These are phyloP conservation scores for Oreamnos americanus DNA, from an alignment of 2,113 vertebrate genomes.

Conservation along the genomic window DNA sequence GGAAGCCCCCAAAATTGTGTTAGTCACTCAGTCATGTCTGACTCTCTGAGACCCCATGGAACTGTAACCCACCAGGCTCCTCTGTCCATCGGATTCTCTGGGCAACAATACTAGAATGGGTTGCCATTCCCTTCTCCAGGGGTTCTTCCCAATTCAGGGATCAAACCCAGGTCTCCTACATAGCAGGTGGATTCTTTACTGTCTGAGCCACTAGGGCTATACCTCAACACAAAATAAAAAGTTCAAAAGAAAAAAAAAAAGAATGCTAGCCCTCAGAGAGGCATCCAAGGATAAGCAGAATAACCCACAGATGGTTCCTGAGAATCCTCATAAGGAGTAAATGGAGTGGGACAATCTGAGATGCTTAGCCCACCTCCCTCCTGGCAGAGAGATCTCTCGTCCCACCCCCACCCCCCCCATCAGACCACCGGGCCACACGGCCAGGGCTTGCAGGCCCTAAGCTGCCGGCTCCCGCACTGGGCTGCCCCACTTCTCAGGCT, in stretches of 20 bases:
- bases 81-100: not conserved
- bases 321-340: not conserved
- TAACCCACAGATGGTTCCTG: not conserved
- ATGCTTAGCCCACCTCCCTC: not conserved
- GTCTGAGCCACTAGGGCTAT: not conserved
- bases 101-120: not conserved
- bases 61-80: not conserved
- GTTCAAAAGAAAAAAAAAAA: not conserved
- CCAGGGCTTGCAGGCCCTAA: fast-evolving
- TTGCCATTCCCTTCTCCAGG: not conserved
- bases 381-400: not conserved
- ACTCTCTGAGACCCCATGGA: not conserved
- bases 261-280: not conserved
- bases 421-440: not conserved
- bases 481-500: not conserved
- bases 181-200: not conserved
- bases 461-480: fast-evolving
- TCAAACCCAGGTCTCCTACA: not conserved
- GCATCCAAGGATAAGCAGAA: not conserved
- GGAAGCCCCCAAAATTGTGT: not conserved
- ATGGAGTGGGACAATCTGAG: not conserved
- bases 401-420: fast-evolving
- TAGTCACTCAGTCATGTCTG: not conserved
- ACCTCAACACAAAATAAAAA: not conserved
- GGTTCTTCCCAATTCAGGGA: fast-evolving